phyloP scores from a whole-genome alignment of 2,113 vertebrate species.

The Odocoileus hemionus region DNA sequence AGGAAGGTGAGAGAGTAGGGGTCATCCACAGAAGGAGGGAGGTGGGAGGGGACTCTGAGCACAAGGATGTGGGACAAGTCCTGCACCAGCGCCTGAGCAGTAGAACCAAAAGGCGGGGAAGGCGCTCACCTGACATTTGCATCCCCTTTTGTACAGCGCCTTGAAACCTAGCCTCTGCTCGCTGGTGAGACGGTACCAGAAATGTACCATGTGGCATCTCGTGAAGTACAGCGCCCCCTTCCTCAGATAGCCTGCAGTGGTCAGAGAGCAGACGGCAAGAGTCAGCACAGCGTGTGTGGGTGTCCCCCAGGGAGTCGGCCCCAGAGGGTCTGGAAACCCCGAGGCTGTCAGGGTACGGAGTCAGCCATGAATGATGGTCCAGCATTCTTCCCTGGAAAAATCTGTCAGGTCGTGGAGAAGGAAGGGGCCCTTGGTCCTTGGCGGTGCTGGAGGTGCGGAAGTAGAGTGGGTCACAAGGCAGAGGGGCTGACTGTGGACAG shows the following conservation, averaged over 20 bases:
- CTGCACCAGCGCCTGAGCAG: too few species aligned
- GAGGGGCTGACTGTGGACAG: too few species aligned
- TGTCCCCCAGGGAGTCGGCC: neutral
- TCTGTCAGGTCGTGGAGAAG: neutral
- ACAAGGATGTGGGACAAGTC: neutral
- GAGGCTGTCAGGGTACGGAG: neutral
- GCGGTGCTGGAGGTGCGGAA: neutral
- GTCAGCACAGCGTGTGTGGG: neutral
- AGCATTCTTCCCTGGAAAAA: neutral
- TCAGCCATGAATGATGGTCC: neutral
- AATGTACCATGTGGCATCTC: neutral
- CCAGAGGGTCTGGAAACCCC: neutral
- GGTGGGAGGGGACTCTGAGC: neutral
- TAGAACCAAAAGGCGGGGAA: neutral
- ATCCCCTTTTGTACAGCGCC: neutral
- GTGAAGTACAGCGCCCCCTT: neutral
- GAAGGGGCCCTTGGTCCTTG: neutral
- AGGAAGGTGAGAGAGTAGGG: neutral
- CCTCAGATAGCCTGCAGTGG: neutral
- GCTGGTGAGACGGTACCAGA: fast-evolving
- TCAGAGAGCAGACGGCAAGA: neutral
- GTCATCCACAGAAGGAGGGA: neutral
- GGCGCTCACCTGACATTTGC: neutral
- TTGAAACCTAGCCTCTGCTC: neutral
- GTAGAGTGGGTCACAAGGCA: fast-evolving